A percentile compares a stretch with the other conserved stretches of the same genome.
Evolutionary conservation across 2,888 invertebrate genomes (phyloP).

Genomic region (Gerris lacustris): DNA sequence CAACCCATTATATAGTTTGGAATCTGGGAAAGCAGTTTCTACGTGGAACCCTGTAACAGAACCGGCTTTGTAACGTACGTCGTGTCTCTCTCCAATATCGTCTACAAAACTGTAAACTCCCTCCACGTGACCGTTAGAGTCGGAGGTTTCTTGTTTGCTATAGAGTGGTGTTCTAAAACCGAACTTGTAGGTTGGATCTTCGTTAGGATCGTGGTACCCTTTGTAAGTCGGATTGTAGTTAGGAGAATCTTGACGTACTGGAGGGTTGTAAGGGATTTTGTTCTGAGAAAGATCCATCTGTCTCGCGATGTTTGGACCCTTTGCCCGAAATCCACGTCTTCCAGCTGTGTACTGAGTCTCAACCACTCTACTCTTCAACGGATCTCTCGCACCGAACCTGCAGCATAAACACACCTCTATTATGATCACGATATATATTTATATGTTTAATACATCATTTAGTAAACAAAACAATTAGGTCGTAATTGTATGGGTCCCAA

Average conservation of each 20-base stretch:
- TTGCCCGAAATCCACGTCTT: constrained; percentile 62
- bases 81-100: constrained; percentile 61
- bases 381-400: constrained; percentile 51
- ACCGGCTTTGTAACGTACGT: constrained; percentile 63
- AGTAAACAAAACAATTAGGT: neutral
- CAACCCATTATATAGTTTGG: constrained; percentile 37
- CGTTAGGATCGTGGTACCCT: constrained; percentile 60
- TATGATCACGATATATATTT: neutral
- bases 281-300: constrained; percentile 51
- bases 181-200: constrained; percentile 63
- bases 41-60: constrained; percentile 64
- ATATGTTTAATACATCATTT: neutral
- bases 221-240: constrained; percentile 47
- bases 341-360: constrained; percentile 64
- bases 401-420: constrained; percentile 18
- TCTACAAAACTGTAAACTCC: constrained; percentile 58
- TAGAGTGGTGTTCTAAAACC: constrained; percentile 55
- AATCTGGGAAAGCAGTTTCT: constrained; percentile 54
- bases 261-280: constrained; percentile 33
- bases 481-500: no score
- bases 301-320: constrained; percentile 60
- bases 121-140: constrained; percentile 48
- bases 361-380: constrained; percentile 55
- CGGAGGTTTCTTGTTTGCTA: constrained; percentile 53
- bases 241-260: constrained; percentile 32